Evolutionary conservation across 2,888 invertebrate species (phyloP).

Genomic region (Epistrophella euchroma): DNA sequence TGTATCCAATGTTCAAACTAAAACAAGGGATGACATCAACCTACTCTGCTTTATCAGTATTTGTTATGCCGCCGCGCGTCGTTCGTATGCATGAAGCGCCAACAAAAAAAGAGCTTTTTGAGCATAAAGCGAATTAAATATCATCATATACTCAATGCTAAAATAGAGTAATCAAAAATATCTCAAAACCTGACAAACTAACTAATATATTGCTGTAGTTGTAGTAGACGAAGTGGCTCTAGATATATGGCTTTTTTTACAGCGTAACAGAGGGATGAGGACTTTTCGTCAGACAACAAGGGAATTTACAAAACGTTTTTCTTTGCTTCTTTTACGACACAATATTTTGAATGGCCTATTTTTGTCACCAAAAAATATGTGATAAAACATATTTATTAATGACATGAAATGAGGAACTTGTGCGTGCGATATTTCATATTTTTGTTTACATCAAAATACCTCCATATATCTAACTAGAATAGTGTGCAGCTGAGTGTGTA

Average conservation of each 20-base stretch:
- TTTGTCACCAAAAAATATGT: constrained; percentile 43
- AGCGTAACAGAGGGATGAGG: background rate
- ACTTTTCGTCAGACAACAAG: constrained; percentile 42
- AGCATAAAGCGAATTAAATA: background rate
- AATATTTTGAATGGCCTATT: constrained; percentile 33
- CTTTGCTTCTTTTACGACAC: background rate
- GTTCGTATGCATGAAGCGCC: background rate
- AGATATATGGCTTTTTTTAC: no score
- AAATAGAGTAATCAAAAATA: constrained; percentile 11
- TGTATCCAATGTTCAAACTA: constrained; percentile 56
- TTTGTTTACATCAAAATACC: constrained; percentile 7
- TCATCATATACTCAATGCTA: constrained; percentile 22
- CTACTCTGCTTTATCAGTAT: background rate
- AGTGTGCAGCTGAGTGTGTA: background rate
- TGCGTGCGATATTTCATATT: constrained; percentile 48
- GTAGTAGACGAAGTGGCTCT: constrained; percentile 50
- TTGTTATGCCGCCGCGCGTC: no score
- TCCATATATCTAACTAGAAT: background rate
- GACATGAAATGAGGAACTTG: constrained; percentile 21
- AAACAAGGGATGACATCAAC: constrained; percentile 68
- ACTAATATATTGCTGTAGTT: background rate
- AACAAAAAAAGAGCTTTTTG: constrained; percentile 44
- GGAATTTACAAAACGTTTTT: background rate
- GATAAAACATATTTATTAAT: constrained; percentile 26
- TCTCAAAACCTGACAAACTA: constrained; percentile 19